These are phyloP conservation scores for Graptemys geographica DNA, from an alignment of 2,797 vertebrate species.

Conservation along the genomic window DNA sequence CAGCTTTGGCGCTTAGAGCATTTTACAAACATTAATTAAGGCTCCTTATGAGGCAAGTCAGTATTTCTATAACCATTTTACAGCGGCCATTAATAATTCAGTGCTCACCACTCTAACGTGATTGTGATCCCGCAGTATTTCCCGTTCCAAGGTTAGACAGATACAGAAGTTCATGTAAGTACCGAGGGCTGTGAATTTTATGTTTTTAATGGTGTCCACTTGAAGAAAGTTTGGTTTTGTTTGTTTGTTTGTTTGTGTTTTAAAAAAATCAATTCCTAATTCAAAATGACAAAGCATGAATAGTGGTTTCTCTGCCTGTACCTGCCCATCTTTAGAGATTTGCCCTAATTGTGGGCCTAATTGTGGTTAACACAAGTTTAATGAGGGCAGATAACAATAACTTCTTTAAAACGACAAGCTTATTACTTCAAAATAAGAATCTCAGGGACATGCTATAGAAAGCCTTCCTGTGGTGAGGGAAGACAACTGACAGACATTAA, in stretches of 20 bases:
- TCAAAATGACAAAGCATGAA: neutral
- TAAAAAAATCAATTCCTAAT: neutral
- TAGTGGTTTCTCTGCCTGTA: neutral
- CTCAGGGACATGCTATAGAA: neutral
- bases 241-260: neutral
- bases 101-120: neutral
- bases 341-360: neutral
- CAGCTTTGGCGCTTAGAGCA: neutral
- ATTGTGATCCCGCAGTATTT: neutral
- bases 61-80: neutral
- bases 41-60: neutral
- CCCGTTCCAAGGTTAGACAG: neutral
- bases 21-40: conserved; percentile 5
- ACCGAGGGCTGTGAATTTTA: neutral
- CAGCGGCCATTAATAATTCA: neutral
- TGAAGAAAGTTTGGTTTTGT: neutral
- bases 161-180: neutral
- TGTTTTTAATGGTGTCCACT: neutral
- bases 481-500: neutral
- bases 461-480: neutral
- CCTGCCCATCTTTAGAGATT: neutral
- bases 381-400: neutral
- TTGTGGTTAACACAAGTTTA: neutral
- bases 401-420: neutral
- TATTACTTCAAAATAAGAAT: neutral